A percentile compares a stretch with the other conserved stretches of the same genome.
phyloP scores from a whole-genome alignment of 2,113 vertebrate genomes.

The Clarias gariepinus region DNA sequence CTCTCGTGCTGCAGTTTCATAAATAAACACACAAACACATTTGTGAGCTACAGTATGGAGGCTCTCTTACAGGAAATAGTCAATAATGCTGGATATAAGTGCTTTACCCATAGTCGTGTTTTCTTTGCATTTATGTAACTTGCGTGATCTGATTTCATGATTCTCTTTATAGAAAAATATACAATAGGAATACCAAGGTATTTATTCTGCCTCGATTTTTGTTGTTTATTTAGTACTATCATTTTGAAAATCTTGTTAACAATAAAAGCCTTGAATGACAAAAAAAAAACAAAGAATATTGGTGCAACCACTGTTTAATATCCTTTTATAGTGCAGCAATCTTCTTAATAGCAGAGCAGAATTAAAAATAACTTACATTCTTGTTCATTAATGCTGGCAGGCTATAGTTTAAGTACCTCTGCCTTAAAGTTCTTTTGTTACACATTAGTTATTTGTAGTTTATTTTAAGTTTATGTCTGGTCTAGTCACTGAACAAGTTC shows the following conservation, averaged over 20 bases:
- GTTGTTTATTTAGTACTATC: background rate
- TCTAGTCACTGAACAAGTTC: background rate
- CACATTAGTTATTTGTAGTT: background rate
- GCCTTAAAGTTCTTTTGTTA: background rate
- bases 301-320: background rate
- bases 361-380: background rate
- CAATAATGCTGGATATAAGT: background rate
- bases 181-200: too few species aligned
- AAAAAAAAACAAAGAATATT: background rate
- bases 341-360: background rate
- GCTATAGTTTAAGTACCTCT: background rate
- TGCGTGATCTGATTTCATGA: background rate
- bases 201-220: background rate
- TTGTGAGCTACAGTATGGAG: background rate
- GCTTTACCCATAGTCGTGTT: background rate
- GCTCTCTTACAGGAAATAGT: background rate
- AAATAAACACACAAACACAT: background rate
- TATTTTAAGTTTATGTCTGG: background rate
- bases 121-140: background rate
- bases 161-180: too few species aligned
- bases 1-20: background rate
- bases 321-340: background rate
- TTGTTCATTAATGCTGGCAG: background rate
- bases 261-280: background rate
- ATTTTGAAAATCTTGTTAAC: background rate